These are phyloP conservation scores for Hirudo medicinalis DNA, from an alignment of 1,140 invertebrate genomes.

Conservation along the genomic window DNA sequence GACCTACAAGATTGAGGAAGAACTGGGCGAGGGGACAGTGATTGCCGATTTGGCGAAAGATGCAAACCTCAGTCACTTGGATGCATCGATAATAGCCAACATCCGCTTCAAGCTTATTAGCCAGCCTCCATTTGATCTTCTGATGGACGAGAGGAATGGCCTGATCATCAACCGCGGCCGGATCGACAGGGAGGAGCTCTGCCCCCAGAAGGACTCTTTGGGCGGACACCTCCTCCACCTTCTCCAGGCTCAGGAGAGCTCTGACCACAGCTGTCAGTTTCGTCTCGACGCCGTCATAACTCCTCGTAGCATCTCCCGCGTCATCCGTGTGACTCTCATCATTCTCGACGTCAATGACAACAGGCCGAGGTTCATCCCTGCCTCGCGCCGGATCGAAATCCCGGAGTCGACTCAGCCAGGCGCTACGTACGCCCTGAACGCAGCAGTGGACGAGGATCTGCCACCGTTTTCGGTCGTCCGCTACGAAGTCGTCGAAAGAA, in stretches of 20 bases:
- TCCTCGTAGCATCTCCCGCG: conserved; percentile 18
- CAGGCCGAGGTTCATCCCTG: conserved; percentile 29
- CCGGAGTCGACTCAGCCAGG: conserved; percentile 76
- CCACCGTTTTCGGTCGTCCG: conserved; percentile 73
- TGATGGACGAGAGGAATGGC: neutral
- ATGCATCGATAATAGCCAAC: neutral
- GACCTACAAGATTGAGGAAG: neutral
- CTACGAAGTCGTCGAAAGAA: conserved; percentile 57
- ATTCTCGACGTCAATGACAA: conserved; percentile 47
- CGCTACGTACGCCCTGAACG: conserved; percentile 38
- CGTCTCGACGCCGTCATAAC: conserved; percentile 20
- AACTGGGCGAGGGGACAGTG: neutral
- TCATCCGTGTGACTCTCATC: conserved; percentile 25
- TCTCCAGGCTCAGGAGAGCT: neutral
- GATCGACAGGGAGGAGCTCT: conserved; percentile 14
- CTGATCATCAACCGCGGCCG: neutral
- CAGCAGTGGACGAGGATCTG: conserved; percentile 72
- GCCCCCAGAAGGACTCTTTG: neutral
- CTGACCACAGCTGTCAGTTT: conserved; percentile 8
- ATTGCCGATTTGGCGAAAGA: conserved; percentile 7
- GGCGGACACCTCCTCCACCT: neutral
- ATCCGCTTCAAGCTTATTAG: conserved; percentile 12
- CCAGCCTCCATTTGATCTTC: conserved; percentile 3
- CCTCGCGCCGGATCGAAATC: conserved; percentile 70
- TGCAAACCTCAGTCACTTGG: neutral